Base-by-base conservation (phyloP, 1,140 invertebrate species). In the Zaprionus inermis region DNA sequence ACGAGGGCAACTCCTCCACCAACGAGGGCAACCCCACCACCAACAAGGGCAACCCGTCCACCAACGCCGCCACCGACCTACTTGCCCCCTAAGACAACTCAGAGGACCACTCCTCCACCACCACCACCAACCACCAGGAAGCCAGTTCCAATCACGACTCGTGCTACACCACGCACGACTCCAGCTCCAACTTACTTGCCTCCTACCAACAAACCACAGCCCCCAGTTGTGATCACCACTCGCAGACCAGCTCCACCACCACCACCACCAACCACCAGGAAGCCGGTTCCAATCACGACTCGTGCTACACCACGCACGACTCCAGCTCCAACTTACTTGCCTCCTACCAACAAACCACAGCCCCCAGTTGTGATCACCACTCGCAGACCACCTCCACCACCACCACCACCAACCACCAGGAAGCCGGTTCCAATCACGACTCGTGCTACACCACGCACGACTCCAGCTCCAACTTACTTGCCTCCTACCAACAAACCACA, bases 1-100 rank as follows among this genome's bases (percentile, higher is more conserved):
- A 41, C 74, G 16, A 36, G 34, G 16, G n/a, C 54, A 58, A 20
- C 76, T 5, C 41, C 58, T 14, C 75, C 72, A n/a, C 67, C 73
- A 44, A 80, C 78, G 22, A 72, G 66, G 46, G 49, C 60, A 20
- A 59, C 74, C 6, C 68, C 44, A 4, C 73, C 73, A 36, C 66
- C 77, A 1, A 66, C 69, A 3, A 61, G 41, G 11, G 71, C 59
- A 72, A 73, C 81, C n/a, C 36, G 57, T 73, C 79, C 66, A 10
- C 51, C 70, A 14, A 72, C 70, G 16, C 60, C 63, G 22, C 70
- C 77, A 55, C 55, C 88, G 56, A 85, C 89, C 3, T 80, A 90
- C 46, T 69, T 82, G 79, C 85, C 81, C 76, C 79, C 18, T 70
- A 67, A 9, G 49, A 69, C 64, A 71, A 58, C 58, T 65, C 76